These are phyloP conservation scores for Timandra comae DNA, from an alignment of 2,888 invertebrate species.

Conservation along the genomic window DNA sequence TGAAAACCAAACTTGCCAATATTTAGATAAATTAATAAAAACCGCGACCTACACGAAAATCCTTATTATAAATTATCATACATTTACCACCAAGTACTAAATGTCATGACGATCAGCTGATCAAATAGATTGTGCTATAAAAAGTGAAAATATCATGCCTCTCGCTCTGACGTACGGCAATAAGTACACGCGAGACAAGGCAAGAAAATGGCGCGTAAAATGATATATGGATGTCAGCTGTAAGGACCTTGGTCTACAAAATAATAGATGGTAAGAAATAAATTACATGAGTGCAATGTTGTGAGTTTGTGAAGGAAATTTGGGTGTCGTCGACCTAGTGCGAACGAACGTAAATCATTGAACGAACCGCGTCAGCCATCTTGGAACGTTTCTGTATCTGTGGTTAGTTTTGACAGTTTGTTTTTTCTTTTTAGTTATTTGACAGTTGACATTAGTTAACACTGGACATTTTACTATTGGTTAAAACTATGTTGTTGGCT, in stretches of 20 bases:
- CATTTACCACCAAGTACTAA: no score
- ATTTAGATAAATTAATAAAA: no score
- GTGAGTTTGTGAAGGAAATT: conserved; percentile 73
- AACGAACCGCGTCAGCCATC: conserved; percentile 72
- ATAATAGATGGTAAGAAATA: conserved; percentile 77
- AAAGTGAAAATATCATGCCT: conserved; percentile 73
- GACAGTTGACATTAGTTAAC: no score
- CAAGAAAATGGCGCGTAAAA: conserved; percentile 60
- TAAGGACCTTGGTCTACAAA: conserved; percentile 75
- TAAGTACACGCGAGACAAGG: conserved; percentile 22
- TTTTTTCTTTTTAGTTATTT: no score
- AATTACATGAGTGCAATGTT: conserved; percentile 75
- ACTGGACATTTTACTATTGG: no score
- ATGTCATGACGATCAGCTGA: conserved; percentile 76
- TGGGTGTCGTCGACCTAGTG: conserved; percentile 73
- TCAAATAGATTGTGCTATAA: conserved; percentile 77
- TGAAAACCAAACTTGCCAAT: no score
- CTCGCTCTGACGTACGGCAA: conserved; percentile 25
- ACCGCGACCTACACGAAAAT: no score
- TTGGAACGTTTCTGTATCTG: conserved; percentile 71
- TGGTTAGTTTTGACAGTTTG: no score
- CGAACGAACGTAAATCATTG: conserved; percentile 71
- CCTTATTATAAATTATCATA: conserved; percentile 76
- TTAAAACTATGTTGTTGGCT: no score
- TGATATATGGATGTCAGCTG: conserved; percentile 77